A percentile compares a stretch with the other conserved stretches of the same genome.
phyloP scores from a whole-genome alignment of 2,888 invertebrate species.

The Drosophila austrosaltans region DNA sequence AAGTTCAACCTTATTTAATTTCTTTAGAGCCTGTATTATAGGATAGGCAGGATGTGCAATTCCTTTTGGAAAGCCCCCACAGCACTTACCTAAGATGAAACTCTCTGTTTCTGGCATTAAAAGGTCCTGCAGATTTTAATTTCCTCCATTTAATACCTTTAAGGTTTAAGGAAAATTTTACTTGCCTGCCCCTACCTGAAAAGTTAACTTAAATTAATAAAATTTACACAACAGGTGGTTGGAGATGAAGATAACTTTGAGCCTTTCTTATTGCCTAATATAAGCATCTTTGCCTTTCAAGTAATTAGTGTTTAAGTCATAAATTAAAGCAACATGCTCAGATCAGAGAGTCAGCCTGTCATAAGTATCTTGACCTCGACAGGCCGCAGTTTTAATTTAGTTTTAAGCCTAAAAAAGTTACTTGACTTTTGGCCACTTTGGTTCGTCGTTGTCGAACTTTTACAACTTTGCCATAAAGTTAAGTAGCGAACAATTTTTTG shows the following conservation, averaged over 20 bases:
- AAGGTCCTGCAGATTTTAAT: too few relatives aligned
- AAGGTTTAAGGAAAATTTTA: neutral
- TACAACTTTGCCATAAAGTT: constrained; percentile 70
- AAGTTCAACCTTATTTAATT: too few relatives aligned
- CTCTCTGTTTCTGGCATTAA: too few relatives aligned
- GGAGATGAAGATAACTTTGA: neutral
- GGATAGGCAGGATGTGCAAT: too few relatives aligned
- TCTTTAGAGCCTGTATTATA: too few relatives aligned
- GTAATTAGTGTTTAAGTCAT: constrained; percentile 41
- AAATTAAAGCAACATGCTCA: constrained; percentile 40
- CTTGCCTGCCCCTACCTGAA: neutral
- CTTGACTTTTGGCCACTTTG: constrained; percentile 22
- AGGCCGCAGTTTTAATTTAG: constrained; percentile 43
- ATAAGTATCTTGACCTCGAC: constrained; percentile 51
- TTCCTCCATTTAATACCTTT: too few relatives aligned
- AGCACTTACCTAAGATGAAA: too few relatives aligned
- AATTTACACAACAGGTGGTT: constrained; percentile 17
- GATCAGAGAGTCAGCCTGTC: constrained; percentile 32
- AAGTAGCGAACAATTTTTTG: constrained; percentile 64
- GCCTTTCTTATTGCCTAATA: neutral
- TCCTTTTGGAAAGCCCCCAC: too few relatives aligned
- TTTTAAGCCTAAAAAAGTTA: constrained; percentile 39
- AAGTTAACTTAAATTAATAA: constrained; percentile 3
- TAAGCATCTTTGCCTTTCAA: neutral
- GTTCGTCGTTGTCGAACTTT: constrained; percentile 48